Base-by-base conservation (phyloP, 2,797 vertebrate species). In the Galaxias olidus region DNA sequence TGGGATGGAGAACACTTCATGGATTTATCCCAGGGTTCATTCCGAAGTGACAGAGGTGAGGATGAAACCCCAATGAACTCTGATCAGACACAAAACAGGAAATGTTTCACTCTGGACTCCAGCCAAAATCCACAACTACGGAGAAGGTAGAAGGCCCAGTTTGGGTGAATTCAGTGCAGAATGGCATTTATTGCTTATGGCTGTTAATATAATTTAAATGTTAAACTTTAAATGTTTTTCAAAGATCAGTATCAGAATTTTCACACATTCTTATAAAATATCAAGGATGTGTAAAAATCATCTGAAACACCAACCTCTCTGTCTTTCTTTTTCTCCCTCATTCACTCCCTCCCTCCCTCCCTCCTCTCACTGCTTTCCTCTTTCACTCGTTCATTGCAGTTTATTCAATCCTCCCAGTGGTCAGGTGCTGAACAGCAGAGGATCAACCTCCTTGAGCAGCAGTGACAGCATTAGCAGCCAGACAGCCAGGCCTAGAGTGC, bases 381-480 rank as follows among this genome's bases (percentile, higher is more conserved):
- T 66, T n/a, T n/a, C n/a, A n/a, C n/a, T n/a, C n/a, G n/a, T 40
- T 17, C 40, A 65, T 65, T 72, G 70, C 78, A 92, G 91, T 80
- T 80, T 91, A 78, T 91, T 82, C 55, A 74, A 52, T 51, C 42
- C 71, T 51, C 65, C 91, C 61, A 82, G 81, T 68, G 86, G 77
- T 63, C 89, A 87, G 66, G 54, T 60, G 59, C 68, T 61, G n/a
- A 84, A 75, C 65, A 68, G 60, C 61, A 72, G 73, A 76, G 78
- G 72, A 66, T 47, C 74, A 66, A 79, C 85, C 82, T 76, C 85
- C 82, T 75, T 79, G 74, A 71, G 68, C 20, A 18, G n/a, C 6
- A 48, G 41, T n/a, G 65, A 58, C 5, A 15, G 51, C 50, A 15
- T 71, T 68, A 75, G 75, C 73, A 56, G 69, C 69, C 84, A 86